These are phyloP conservation scores for Beroe forskalii DNA, from an alignment of 37 sponge, comb jelly and placozoan species.

Conservation along the genomic window DNA sequence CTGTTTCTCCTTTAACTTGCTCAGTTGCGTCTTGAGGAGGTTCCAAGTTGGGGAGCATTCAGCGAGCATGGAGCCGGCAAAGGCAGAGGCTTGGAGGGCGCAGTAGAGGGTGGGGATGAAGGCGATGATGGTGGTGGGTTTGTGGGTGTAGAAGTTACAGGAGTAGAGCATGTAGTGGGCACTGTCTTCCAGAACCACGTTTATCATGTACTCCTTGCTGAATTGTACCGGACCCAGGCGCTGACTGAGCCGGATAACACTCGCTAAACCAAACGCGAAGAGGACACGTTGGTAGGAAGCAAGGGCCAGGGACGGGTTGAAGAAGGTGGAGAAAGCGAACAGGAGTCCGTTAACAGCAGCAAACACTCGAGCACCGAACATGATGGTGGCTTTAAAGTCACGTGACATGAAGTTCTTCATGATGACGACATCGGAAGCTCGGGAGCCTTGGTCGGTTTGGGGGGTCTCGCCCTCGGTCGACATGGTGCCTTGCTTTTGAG, in stretches of 20 bases:
- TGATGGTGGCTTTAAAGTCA: not conserved
- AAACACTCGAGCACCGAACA: constrained; percentile 20
- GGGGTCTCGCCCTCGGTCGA: not conserved
- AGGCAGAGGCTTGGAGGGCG: not conserved
- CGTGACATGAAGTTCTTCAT: constrained; percentile 15
- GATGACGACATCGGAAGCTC: not conserved
- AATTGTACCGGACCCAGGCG: constrained; percentile 31
- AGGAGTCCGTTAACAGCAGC: constrained; percentile 32
- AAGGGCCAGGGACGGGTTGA: constrained; percentile 30
- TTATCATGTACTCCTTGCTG: constrained; percentile 62
- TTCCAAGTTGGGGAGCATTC: not conserved
- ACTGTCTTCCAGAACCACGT: constrained; percentile 49
- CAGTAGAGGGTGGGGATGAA: constrained; percentile 51
- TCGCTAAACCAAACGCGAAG: constrained; percentile 41
- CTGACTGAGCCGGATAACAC: constrained; percentile 31
- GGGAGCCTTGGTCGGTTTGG: not conserved
- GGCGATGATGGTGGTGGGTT: constrained; percentile 32
- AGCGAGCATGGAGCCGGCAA: not conserved
- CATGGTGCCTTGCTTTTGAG: not conserved
- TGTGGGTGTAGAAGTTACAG: constrained; percentile 56
- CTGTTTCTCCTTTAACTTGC: constrained; percentile 28
- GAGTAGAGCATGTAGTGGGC: constrained; percentile 52
- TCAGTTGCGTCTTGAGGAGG: constrained; percentile 12
- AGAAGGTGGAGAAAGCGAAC: constrained; percentile 22
- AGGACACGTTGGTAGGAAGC: constrained; percentile 20